Evolutionary conservation across 2,888 invertebrate genomes (phyloP), one percentile per base, ranked within the genome.

Genomic region (Dione juno): DNA sequence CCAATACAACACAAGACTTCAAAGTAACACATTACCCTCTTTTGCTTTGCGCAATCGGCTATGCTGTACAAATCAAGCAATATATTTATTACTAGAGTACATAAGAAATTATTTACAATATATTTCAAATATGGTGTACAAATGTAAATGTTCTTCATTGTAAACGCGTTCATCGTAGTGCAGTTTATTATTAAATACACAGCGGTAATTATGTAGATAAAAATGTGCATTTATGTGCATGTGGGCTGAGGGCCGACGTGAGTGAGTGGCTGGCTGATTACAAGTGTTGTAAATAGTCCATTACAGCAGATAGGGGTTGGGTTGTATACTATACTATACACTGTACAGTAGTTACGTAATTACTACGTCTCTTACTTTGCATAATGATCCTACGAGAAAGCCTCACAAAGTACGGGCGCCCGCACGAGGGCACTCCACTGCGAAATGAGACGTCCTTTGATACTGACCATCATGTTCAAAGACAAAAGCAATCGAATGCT

Each of bases 251-350:
- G 48, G 48, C 48, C 9, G 13, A 13, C 13, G 13, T 1, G n/a
- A n/a, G 54, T 6, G 16, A 37, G 16, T n/a, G 53, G 35, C 14
- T 14, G 53, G 7, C 28, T 53, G 35, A 54, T 45, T 16, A 45
- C 43, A 37, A 64, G 28, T 61, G 45, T 41, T 7, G n/a, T 61
- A 61, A 61, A 61, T 61, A 61, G 61, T 61, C 35, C 28, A 35
- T 61, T 35, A 45, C 16, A n/a, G 28, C 21, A 61, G 61, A 61
- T 61, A 61, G 28, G 61, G 61, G 61, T 28, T 35, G n/a, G n/a
- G n/a, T n/a, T n/a, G n/a, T n/a, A n/a, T n/a, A n/a, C n/a, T n/a
- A n/a, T n/a, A n/a, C n/a, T n/a, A n/a, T n/a, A n/a, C n/a, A 57
- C 45, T 61, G 9, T 61, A 10, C 35, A 61, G 43, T 6, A 45